Percentiles rank a stretch among this genome's conserved stretches.
These are phyloP conservation scores for Doris montereyensis DNA, from an alignment of 2,888 invertebrate genomes.

Conservation along the genomic window DNA sequence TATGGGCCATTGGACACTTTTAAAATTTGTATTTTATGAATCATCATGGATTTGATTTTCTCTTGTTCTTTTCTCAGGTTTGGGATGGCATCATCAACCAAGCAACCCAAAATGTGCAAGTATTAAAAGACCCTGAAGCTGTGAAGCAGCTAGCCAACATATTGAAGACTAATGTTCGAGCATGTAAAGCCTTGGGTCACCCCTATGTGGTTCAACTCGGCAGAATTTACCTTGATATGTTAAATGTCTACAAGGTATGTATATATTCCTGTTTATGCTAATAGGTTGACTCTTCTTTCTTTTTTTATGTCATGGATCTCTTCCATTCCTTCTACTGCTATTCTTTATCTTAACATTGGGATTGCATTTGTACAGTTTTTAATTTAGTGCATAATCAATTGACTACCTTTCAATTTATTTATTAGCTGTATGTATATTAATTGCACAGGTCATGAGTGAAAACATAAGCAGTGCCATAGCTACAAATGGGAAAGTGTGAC, in stretches of 20 bases:
- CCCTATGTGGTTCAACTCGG: constrained; percentile 95
- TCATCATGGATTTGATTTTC: too few species aligned
- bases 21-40: too few species aligned
- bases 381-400: too few species aligned
- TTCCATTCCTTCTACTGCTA: too few species aligned
- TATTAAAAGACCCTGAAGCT: constrained; percentile 94
- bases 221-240: constrained; percentile 97
- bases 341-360: too few species aligned
- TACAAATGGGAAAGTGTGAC: constrained; percentile 96
- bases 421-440: too few species aligned
- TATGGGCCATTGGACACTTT: too few species aligned
- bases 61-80: constrained; percentile 70
- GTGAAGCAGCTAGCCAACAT: constrained; percentile 98
- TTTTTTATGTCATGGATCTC: too few species aligned
- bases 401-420: too few species aligned
- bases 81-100: constrained; percentile 99
- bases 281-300: too few species aligned
- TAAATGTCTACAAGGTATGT: constrained; percentile 95
- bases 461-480: constrained; percentile 81
- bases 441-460: constrained; percentile 75
- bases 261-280: too few species aligned
- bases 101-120: constrained; percentile 95
- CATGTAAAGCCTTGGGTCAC: constrained; percentile 98
- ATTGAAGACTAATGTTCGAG: constrained; percentile 97
- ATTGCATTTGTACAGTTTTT: too few species aligned